These are phyloP conservation scores for Stomorhina lunata DNA, from an alignment of 2,888 invertebrate species.

Conservation along the genomic window DNA sequence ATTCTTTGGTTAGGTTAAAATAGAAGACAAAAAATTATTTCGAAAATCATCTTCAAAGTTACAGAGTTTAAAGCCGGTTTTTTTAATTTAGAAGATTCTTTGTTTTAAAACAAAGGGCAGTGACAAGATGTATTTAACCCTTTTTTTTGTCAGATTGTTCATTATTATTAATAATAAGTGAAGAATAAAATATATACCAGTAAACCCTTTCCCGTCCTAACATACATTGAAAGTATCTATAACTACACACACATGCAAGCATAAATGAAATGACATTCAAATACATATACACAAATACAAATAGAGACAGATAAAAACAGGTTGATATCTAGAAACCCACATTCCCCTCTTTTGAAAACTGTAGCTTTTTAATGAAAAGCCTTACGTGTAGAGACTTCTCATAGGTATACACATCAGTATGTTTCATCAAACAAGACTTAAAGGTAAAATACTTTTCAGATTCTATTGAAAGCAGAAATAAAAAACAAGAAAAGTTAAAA, in stretches of 20 bases:
- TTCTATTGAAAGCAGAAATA: not conserved
- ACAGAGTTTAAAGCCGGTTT: constrained; percentile 35
- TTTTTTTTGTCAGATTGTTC: constrained; percentile 28
- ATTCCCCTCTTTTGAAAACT: not conserved
- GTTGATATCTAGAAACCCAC: not conserved
- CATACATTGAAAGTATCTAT: not conserved
- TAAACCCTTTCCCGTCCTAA: not conserved
- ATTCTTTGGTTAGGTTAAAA: constrained; percentile 11
- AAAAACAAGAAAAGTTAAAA: not conserved
- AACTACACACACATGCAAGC: not conserved
- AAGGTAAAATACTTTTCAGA: not conserved
- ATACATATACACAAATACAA: not conserved
- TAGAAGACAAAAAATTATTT: not conserved
- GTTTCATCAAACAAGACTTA: not conserved
- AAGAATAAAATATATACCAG: not conserved
- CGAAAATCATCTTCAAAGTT: constrained; percentile 41
- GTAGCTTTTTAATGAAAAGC: not conserved
- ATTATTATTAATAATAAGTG: constrained; percentile 31
- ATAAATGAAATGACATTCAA: constrained; percentile 16
- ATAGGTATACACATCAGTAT: not conserved
- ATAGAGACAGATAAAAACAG: not conserved
- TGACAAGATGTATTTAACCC: constrained; percentile 52
- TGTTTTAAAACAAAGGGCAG: constrained; percentile 45
- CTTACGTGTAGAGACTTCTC: not conserved
- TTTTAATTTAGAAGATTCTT: constrained; percentile 27